phyloP scores from a whole-genome alignment of 2,888 invertebrate species.

The Nowickia ferox region DNA sequence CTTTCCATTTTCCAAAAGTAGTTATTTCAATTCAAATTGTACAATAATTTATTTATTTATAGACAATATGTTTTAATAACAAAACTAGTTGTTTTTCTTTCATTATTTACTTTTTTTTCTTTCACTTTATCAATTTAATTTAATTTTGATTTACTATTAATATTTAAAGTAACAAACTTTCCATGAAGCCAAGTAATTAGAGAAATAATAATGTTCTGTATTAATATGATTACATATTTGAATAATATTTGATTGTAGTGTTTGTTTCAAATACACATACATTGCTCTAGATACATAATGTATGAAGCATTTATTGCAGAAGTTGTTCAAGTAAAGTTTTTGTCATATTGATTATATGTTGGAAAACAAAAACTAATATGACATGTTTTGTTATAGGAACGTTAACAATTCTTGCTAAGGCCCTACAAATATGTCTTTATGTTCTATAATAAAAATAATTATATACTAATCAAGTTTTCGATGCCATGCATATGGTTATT shows the following conservation, averaged over 20 bases:
- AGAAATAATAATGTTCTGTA: slow-evolving; percentile 16
- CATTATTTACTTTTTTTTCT: neutral
- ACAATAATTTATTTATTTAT: neutral
- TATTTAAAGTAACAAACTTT: slow-evolving; percentile 12
- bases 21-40: neutral
- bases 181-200: slow-evolving; percentile 31
- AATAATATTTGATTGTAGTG: slow-evolving; percentile 30
- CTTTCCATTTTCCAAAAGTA: neutral
- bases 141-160: slow-evolving; percentile 20
- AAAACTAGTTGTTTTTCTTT: neutral
- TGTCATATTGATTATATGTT: too few relatives aligned
- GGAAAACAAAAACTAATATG: too few relatives aligned
- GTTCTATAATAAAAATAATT: too few relatives aligned
- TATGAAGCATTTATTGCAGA: too few relatives aligned
- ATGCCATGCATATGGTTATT: too few relatives aligned
- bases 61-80: neutral
- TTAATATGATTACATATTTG: slow-evolving; percentile 42
- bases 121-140: neutral
- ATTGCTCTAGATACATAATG: slow-evolving; percentile 4
- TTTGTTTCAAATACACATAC: slow-evolving; percentile 6
- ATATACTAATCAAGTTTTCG: too few relatives aligned
- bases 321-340: too few relatives aligned
- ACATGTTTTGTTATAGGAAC: too few relatives aligned
- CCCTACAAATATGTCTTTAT: too few relatives aligned
- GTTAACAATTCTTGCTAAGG: too few relatives aligned